A percentile compares a stretch with the other conserved stretches of the same genome.
Conservation (phyloP, 2,113 vertebrate species). For the Cromileptes altivelis region DNA sequence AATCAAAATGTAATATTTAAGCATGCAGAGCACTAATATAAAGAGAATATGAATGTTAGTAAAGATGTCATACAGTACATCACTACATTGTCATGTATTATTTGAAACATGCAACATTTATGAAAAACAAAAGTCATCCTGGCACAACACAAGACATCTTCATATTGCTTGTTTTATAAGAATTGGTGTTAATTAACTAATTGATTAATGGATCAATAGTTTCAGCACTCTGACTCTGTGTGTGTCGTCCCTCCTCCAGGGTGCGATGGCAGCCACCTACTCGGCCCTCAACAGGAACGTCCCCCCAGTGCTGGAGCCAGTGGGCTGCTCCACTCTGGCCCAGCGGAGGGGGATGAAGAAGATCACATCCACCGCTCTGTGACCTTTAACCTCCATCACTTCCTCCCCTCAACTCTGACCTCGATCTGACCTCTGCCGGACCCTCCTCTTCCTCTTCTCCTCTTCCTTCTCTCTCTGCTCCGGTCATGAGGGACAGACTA, state of each 20-base stretch:
- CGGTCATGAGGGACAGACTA: conserved; percentile 69
- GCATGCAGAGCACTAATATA: too few relatives aligned
- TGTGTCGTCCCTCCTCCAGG: conserved; percentile 80
- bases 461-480: neutral
- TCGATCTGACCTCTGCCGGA: conserved; percentile 57
- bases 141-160: too few relatives aligned
- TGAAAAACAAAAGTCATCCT: too few relatives aligned
- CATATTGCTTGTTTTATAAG: too few relatives aligned
- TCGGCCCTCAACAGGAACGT: conserved; percentile 89
- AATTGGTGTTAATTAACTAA: too few relatives aligned
- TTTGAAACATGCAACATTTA: too few relatives aligned
- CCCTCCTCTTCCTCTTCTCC: neutral
- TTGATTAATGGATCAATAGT: neutral
- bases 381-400: conserved; percentile 42
- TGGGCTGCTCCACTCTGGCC: conserved; percentile 92
- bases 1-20: too few relatives aligned
- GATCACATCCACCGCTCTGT: conserved; percentile 91
- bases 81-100: too few relatives aligned
- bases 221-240: neutral
- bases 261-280: conserved; percentile 96
- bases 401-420: conserved; percentile 63
- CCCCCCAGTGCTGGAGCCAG: conserved; percentile 92
- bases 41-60: too few relatives aligned
- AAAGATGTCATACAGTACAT: too few relatives aligned
- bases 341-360: conserved; percentile 95